A percentile compares a stretch with the other conserved stretches of the same genome.
Evolutionary conservation across 2,113 vertebrate species (phyloP).

Genomic region (Urocitellus parryii): DNA sequence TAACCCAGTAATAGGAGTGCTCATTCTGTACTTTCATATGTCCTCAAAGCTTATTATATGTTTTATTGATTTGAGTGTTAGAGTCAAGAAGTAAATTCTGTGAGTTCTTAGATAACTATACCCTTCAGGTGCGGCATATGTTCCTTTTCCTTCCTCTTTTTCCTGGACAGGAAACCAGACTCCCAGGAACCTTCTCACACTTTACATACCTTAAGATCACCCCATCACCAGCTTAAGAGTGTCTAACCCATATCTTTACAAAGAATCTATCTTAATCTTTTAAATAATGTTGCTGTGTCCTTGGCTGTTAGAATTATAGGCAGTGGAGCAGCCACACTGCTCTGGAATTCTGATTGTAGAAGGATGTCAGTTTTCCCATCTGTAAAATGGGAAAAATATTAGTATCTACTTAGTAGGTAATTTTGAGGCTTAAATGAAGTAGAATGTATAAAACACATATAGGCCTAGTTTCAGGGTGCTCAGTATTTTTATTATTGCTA

Average conservation of each 20-base stretch:
- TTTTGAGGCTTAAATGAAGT: conserved; percentile 47
- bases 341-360: neutral
- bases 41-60: neutral
- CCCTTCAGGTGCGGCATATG: neutral
- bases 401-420: neutral
- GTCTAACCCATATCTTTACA: neutral
- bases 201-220: neutral
- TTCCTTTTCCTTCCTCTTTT: conserved; percentile 21
- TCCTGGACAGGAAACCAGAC: neutral
- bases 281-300: neutral
- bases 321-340: neutral
- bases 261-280: neutral
- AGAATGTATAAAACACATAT: neutral
- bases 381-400: neutral
- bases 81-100: neutral
- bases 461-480: neutral
- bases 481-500: neutral
- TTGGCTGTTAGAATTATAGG: neutral
- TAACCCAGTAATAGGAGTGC: neutral
- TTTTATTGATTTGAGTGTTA: conserved; percentile 31
- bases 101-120: neutral
- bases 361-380: neutral
- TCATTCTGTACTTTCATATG: neutral
- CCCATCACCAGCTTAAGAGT: neutral
- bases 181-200: neutral